These are phyloP conservation scores for Columba guinea DNA, from an alignment of 2,797 vertebrate species.

Conservation along the genomic window DNA sequence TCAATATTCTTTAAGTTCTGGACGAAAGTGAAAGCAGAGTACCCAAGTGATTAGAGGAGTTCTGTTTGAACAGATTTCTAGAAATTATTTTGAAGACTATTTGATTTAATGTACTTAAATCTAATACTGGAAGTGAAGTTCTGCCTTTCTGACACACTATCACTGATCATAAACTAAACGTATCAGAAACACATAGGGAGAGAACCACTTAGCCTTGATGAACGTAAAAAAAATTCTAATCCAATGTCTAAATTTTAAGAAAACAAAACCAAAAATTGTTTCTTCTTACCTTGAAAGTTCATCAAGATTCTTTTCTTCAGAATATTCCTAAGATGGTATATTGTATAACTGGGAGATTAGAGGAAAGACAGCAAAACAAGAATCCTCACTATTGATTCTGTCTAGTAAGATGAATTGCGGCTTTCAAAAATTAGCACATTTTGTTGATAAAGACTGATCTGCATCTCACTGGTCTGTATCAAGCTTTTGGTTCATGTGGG, in stretches of 20 bases:
- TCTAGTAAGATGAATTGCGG: neutral
- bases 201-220: neutral
- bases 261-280: neutral
- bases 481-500: neutral
- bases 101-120: neutral
- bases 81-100: neutral
- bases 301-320: neutral
- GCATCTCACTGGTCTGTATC: neutral
- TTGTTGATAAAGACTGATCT: neutral
- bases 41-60: neutral
- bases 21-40: neutral
- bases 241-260: neutral
- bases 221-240: neutral
- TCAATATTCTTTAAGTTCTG: neutral
- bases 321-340: neutral
- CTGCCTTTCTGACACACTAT: neutral
- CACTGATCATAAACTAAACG: neutral
- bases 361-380: neutral
- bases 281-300: neutral
- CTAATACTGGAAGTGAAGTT: neutral
- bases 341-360: neutral
- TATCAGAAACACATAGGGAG: neutral
- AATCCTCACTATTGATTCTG: neutral
- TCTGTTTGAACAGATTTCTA: neutral
- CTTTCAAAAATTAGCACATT: neutral